Evolutionary conservation across 2,797 vertebrate genomes (phyloP).

Genomic region (Mycteria americana): DNA sequence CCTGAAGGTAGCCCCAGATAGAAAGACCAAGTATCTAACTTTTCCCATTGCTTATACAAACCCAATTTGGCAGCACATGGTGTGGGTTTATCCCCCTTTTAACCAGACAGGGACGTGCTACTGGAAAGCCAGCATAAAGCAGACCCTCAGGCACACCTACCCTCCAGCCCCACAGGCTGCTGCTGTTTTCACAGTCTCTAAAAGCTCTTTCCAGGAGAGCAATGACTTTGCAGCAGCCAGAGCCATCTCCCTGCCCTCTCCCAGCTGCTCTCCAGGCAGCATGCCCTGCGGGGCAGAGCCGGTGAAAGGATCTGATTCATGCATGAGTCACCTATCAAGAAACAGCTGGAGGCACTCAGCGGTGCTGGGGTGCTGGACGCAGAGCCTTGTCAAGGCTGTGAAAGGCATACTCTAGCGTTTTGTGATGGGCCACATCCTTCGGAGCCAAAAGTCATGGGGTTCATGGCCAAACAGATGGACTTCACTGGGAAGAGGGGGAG

Average conservation of each 20-base stretch:
- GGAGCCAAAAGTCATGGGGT: not conserved
- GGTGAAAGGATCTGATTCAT: fast-evolving
- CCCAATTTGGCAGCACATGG: not conserved
- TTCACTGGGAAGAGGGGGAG: not conserved
- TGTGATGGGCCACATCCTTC: fast-evolving
- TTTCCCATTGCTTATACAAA: not conserved
- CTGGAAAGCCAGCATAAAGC: not conserved
- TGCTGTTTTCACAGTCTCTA: not conserved
- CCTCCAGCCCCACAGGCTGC: fast-evolving
- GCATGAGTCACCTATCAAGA: fast-evolving
- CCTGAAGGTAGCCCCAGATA: not conserved
- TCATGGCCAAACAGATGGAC: conserved; percentile 43
- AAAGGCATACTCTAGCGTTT: not conserved
- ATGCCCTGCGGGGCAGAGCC: fast-evolving
- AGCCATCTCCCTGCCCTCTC: not conserved
- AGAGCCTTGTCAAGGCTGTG: not conserved
- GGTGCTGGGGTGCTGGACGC: not conserved
- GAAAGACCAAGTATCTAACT: not conserved
- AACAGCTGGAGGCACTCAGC: not conserved
- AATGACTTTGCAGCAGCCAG: not conserved
- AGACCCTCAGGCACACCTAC: not conserved
- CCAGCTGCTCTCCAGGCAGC: not conserved
- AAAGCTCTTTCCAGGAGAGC: not conserved
- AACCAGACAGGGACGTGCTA: not conserved
- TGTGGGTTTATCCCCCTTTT: not conserved